Percentiles rank a stretch among this genome's conserved stretches.
Conservation (phyloP, 2,888 invertebrate genomes). For the Pyrrhia umbra region DNA sequence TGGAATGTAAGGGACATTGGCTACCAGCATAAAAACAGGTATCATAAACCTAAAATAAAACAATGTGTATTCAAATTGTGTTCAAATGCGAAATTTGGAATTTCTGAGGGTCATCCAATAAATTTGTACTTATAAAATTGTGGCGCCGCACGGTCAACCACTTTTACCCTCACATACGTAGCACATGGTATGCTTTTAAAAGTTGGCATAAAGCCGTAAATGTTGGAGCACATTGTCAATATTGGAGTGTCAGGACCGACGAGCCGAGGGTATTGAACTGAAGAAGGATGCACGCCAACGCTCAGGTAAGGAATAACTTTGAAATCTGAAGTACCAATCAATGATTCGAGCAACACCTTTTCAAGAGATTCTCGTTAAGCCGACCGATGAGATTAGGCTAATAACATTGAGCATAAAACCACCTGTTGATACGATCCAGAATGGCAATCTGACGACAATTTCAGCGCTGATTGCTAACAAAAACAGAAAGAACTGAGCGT, state of each 20-base stretch:
- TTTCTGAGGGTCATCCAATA: conserved; percentile 46
- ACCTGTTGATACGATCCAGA: conserved; percentile 19
- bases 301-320: conserved; percentile 69
- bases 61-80: conserved; percentile 41
- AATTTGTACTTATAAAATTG: conserved; percentile 51
- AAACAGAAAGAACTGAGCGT: conserved; percentile 52
- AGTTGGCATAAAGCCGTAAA: conserved; percentile 72
- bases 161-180: conserved; percentile 60
- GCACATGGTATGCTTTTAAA: conserved; percentile 59
- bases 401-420: conserved; percentile 36
- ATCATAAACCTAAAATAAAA: conserved; percentile 51
- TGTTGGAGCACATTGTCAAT: conserved; percentile 76
- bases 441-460: conserved; percentile 43
- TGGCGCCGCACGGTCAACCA: conserved; percentile 50
- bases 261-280: conserved; percentile 77
- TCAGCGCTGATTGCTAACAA: conserved; percentile 42
- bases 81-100: conserved; percentile 48
- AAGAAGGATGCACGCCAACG: conserved; percentile 65
- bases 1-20: conserved; percentile 29
- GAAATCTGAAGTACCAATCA: conserved; percentile 62
- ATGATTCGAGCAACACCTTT: conserved; percentile 49
- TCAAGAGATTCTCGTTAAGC: conserved; percentile 34
- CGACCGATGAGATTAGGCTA: conserved; percentile 24
- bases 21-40: conserved; percentile 42
- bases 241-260: conserved; percentile 67